Evolutionary conservation across 2,113 vertebrate species (phyloP), one percentile per base, ranked within the genome.

Genomic region (Psilopogon haemacephalus): DNA sequence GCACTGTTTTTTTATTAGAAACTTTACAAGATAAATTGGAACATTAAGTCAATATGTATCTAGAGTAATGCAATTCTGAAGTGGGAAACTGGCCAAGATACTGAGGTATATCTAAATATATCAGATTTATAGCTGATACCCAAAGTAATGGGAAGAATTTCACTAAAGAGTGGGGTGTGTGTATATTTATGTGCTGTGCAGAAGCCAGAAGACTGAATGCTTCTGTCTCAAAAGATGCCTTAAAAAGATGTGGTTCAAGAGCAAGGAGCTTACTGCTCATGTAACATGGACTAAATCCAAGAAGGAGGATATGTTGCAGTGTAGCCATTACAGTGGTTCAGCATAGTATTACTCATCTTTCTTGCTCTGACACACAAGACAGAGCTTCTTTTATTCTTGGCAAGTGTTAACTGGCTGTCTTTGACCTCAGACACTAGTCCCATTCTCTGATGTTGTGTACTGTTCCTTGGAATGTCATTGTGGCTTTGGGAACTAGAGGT

Each of bases 381-480:
- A 54, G 64, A 60, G 33, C 69, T 77, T 18, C 68, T 76, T 84
- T 87, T 87, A 69, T 75, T 79, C 78, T 87, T 91, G 74, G 48
- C 62, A 69, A 69, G 54, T 48, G 46, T 78, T 84, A 88, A 1
- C 24, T 44, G 21, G 48, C 30, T 94, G 27, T 72, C 62, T 80
- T 80, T 91, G 85, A 76, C 69, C 50, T 85, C 74, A 73, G 74
- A 77, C 69, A 19, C 38, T 8, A 67, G 40, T 76, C 59, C 64
- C 2, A 3, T 93, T 83, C 63, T 48, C 59, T 95, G 78, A 80
- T 37, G 11, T 32, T 30, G 30, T 46, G 12, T 80, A 46, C 85
- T 4, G 1, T 85, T 73, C 78, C 69, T 85, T 15, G 4, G 71
- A 76, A 76, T 42, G 55, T 50, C 40, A 17, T 58, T 33, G 16